Conservation (phyloP, 1,140 invertebrate species). For the Nilaparvata lugens region DNA sequence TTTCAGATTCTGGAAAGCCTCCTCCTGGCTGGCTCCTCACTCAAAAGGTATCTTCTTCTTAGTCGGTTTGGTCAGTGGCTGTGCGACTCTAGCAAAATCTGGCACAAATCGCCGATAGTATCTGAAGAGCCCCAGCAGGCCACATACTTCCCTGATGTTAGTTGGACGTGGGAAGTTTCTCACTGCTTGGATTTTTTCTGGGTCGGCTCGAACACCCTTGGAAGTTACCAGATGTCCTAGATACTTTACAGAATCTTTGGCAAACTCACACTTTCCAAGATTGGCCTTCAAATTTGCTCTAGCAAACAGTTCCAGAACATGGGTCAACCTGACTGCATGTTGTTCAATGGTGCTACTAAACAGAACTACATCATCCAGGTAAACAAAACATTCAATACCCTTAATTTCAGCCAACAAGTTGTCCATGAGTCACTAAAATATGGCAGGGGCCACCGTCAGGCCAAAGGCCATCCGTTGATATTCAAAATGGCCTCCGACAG, state of each 20-base stretch:
- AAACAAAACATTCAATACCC: slow-evolving; percentile 35
- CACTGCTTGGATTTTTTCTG: slow-evolving; percentile 33
- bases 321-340: slow-evolving; percentile 29
- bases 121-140: no score
- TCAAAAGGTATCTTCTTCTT: no score
- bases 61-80: slow-evolving; percentile 32
- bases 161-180: slow-evolving; percentile 34
- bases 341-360: slow-evolving; percentile 31
- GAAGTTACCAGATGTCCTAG: no score
- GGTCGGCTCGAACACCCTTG: slow-evolving; percentile 38
- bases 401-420: slow-evolving; percentile 29
- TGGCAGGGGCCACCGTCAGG: slow-evolving; percentile 18
- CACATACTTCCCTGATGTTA: no score
- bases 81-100: slow-evolving; percentile 30
- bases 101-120: slow-evolving; percentile 37
- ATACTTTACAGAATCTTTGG: no score
- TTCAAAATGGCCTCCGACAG: slow-evolving; percentile 18
- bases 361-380: slow-evolving; percentile 37
- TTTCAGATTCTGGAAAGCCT: slow-evolving; percentile 33
- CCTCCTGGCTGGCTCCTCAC: slow-evolving; percentile 8
- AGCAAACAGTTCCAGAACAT: no score
- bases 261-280: no score
- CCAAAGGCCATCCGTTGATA: slow-evolving; percentile 22
- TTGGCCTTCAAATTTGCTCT: no score
- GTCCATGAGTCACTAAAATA: slow-evolving; percentile 29